Evolutionary conservation across 2,113 vertebrate genomes (phyloP), one percentile per base, ranked within the genome.

Genomic region (Cyanoliseus patagonus): DNA sequence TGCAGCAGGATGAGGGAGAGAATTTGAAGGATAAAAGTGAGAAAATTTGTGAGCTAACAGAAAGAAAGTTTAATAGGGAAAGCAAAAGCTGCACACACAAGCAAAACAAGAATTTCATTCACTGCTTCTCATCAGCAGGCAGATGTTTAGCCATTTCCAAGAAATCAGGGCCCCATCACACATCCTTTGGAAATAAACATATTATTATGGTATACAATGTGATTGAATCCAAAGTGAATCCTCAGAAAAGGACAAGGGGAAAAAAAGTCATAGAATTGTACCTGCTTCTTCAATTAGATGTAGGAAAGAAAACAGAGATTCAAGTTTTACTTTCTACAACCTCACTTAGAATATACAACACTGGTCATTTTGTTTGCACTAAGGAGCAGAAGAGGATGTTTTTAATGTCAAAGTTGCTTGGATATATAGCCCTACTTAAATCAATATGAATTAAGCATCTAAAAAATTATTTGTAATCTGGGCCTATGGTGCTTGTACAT

Each of bases 371-470:
- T 55, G 15, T 57, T 91, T 92, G 35, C 73, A 89, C 47, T 47
- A 75, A 84, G 78, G 10, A 84, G 39, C 52, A 94, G 81, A 94
- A 96, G 62, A 62, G 77, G 75, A 72, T 0, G 3, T 44, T 91
- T 79, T 69, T 89, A n/a, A 95, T 76, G 89, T 88, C 94, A 95
- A 87, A 84, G 51, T 89, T 91, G 44, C 39, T 92, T 95, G 87
- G 86, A 91, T 92, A 64, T 62, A 76, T 31, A 96, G 89, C 22
- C 91, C 90, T 96, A 91, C 87, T 95, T 96, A 95, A 94, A 94
- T 96, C 95, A 96, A 35, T 66, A 90, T 44, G 94, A 95, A 95
- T 96, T 95, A 97, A 85, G 44, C 44, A 62, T 87, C 87, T 91
- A 69, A 87, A 91, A 92, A 62, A n/a, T 33, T 87, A 66, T 89